phyloP scores from a whole-genome alignment of 2,888 invertebrate species.

The Ashinkailepas kermadecensis region DNA sequence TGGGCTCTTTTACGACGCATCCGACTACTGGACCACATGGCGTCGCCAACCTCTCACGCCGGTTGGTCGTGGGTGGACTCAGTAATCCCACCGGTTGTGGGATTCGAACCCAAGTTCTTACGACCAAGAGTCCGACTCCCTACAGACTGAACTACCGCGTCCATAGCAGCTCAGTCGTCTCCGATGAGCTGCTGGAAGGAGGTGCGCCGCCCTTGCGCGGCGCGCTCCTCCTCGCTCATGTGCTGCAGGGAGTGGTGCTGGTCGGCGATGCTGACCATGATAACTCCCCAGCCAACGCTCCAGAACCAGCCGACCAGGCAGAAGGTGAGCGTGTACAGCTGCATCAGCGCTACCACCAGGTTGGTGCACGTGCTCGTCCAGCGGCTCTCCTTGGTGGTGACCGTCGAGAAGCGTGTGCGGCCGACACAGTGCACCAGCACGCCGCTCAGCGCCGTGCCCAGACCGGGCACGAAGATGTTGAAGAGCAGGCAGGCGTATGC shows the following conservation, averaged over 20 bases:
- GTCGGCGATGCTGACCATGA: conserved; percentile 84
- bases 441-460: conserved; percentile 81
- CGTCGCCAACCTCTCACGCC: too few species aligned
- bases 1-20: too few species aligned
- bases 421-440: conserved; percentile 80
- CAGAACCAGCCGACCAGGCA: conserved; percentile 96
- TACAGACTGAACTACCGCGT: too few species aligned
- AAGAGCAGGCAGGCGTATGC: conserved; percentile 81
- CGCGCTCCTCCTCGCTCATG: neutral
- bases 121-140: too few species aligned
- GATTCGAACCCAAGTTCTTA: too few species aligned
- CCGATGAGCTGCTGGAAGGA: conserved; percentile 15
- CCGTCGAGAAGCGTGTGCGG: conserved; percentile 74
- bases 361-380: conserved; percentile 78
- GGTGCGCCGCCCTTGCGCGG: neutral
- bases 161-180: neutral
- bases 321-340: conserved; percentile 87
- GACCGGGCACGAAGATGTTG: conserved; percentile 69
- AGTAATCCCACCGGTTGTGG: too few species aligned
- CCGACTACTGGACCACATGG: too few species aligned
- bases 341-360: conserved; percentile 73
- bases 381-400: conserved; percentile 65
- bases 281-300: conserved; percentile 96
- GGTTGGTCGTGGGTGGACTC: too few species aligned
- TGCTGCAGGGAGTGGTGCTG: conserved; percentile 44